Base-by-base conservation (phyloP, 1,140 invertebrate genomes). In the Drosophila bocki region DNA sequence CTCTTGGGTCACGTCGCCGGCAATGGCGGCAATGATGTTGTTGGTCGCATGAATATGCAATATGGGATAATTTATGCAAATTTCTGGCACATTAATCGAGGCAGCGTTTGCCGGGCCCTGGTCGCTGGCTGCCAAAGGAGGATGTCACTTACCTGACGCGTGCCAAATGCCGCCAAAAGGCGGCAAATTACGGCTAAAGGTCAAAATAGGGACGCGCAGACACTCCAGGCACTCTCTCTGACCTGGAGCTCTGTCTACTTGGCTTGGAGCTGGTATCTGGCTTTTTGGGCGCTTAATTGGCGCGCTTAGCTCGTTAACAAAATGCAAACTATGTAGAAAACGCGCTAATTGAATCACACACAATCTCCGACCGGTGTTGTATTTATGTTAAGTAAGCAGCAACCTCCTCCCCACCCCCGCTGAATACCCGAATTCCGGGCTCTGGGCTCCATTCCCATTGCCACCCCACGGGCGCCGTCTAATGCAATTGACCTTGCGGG, bases 51-150 rank as follows among this genome's bases (percentile, higher is more conserved):
- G 88, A 93, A 93, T 93, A 93, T 93, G 88, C 92, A 93, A 91
- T 90, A 78, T 82, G 87, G 90, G 91, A 93, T 93, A 92, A 93
- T 93, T 93, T 93, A 93, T 93, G 92, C 78, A 93, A 93, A 93
- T 93, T 83, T 83, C 78, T 62, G 81, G 67, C 80, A 88, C 83
- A 92, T 91, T 93, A 93, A 93, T 92, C 87, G 85, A 91, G 91
- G 54, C 74, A 72, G 79, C 74, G 65, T 64, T 56, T 39, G 19
- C 90, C 80, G 57, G 54, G 59, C 7, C 41, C 26, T 17, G 48
- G 48, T 29, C 47, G 48, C 33, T 15, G 42, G 42, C 7, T 39
- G 17, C 39, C 26, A 29, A 29, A 19, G 19, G 4, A 54, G 51
- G 22, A 51, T 58, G 59, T 35, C 64, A 56, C 50, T 70, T 77